These are phyloP conservation scores for Sphyrna mokarran DNA, from an alignment of 2,113 vertebrate species.

Conservation along the genomic window DNA sequence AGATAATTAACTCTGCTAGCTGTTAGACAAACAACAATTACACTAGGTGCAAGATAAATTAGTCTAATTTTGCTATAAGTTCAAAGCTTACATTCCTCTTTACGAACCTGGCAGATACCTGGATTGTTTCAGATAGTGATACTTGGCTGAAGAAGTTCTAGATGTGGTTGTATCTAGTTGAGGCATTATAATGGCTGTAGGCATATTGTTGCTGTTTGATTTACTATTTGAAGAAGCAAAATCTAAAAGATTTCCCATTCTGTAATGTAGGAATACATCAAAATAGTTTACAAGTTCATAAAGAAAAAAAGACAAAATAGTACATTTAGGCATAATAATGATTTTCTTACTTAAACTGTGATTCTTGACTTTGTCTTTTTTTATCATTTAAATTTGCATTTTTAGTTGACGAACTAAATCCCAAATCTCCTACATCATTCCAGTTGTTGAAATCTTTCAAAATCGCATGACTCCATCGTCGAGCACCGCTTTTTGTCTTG, in stretches of 20 bases:
- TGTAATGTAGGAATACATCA: slow-evolving; percentile 44
- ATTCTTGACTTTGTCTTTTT: slow-evolving; percentile 61
- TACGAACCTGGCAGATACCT: slow-evolving; percentile 83
- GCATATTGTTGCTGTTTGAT: slow-evolving; percentile 63
- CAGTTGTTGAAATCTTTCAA: slow-evolving; percentile 71
- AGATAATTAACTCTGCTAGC: neutral
- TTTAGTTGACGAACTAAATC: slow-evolving; percentile 57
- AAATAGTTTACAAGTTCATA: neutral
- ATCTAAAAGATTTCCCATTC: slow-evolving; percentile 78
- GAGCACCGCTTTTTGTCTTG: slow-evolving; percentile 68
- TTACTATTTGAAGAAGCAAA: slow-evolving; percentile 63
- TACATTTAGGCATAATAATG: neutral
- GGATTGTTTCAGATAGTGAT: slow-evolving; percentile 81
- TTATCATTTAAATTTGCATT: slow-evolving; percentile 62
- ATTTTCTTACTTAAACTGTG: slow-evolving; percentile 60
- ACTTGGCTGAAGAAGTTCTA: slow-evolving; percentile 70
- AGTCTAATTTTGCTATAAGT: neutral
- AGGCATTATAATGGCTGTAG: slow-evolving; percentile 57
- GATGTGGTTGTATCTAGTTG: slow-evolving; percentile 64
- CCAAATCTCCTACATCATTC: slow-evolving; percentile 73
- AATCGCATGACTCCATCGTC: slow-evolving; percentile 71
- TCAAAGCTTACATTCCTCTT: neutral
- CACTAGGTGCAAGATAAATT: neutral
- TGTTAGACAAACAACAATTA: neutral
- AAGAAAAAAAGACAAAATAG: neutral